These are phyloP conservation scores for Carassius gibelio DNA, from an alignment of 2,113 vertebrate species.

Conservation along the genomic window DNA sequence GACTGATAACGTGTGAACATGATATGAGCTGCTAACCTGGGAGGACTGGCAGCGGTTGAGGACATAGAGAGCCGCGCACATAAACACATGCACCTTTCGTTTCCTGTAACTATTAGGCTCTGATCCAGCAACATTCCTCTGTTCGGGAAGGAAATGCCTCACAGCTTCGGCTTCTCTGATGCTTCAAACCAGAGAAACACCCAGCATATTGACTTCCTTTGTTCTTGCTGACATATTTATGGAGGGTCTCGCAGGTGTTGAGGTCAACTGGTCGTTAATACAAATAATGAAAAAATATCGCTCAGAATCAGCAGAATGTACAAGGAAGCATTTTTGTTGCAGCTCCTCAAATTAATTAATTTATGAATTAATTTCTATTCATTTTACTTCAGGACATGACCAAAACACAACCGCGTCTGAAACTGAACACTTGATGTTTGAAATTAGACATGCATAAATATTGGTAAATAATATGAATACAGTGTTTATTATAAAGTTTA, in stretches of 20 bases:
- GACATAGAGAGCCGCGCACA: slow-evolving; percentile 25
- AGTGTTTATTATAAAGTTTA: background rate
- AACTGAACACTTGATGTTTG: background rate
- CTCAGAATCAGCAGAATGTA: background rate
- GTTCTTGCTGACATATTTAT: slow-evolving; percentile 39
- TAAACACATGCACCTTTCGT: slow-evolving; percentile 41
- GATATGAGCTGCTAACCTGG: slow-evolving; percentile 12
- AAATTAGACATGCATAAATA: background rate
- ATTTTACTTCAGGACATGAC: background rate
- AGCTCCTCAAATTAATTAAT: background rate
- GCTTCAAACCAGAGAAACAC: slow-evolving; percentile 26
- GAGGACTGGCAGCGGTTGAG: background rate
- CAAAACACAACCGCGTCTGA: background rate
- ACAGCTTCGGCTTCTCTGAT: slow-evolving; percentile 38
- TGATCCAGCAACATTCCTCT: slow-evolving; percentile 34
- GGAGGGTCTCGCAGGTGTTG: slow-evolving; percentile 23
- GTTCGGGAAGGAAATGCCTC: slow-evolving; percentile 18
- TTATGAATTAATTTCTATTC: background rate
- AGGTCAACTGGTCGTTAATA: slow-evolving; percentile 11
- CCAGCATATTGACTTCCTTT: slow-evolving; percentile 30
- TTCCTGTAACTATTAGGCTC: slow-evolving; percentile 40
- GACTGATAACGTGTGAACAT: slow-evolving; percentile 14
- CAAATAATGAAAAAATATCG: background rate
- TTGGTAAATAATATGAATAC: background rate
- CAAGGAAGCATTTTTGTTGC: background rate